Conservation (phyloP, 2,113 vertebrate species). For the Petrocephalus microphthalmus region DNA sequence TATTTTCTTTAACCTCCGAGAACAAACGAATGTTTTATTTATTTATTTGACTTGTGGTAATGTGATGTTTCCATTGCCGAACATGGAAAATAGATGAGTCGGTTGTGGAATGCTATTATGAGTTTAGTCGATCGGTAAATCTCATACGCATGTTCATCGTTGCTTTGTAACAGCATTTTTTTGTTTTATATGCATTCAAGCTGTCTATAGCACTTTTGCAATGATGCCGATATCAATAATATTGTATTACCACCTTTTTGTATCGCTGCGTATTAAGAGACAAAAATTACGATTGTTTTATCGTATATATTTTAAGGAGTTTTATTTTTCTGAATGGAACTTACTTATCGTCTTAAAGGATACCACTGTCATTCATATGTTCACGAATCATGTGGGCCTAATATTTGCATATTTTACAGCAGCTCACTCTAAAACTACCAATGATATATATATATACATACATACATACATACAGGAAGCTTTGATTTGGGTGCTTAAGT, state of each 20-base stretch:
- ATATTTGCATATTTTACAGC: not conserved
- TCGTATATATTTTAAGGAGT: not conserved
- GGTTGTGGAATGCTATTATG: not conserved
- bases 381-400: not conserved
- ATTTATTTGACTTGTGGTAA: constrained; percentile 38
- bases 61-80: not conserved
- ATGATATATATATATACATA: too few relatives aligned
- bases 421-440: not conserved
- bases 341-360: not conserved
- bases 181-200: not conserved
- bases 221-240: not conserved
- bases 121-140: not conserved
- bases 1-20: constrained; percentile 48
- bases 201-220: not conserved
- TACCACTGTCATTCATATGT: not conserved
- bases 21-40: constrained; percentile 42
- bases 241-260: not conserved
- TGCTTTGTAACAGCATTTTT: not conserved
- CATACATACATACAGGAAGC: not conserved
- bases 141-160: not conserved
- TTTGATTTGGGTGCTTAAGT: not conserved
- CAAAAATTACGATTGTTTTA: not conserved
- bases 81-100: not conserved
- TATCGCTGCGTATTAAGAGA: not conserved
- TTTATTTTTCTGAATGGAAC: not conserved